Conservation (phyloP, 1,140 invertebrate genomes). For the Drosophila mauritiana region DNA sequence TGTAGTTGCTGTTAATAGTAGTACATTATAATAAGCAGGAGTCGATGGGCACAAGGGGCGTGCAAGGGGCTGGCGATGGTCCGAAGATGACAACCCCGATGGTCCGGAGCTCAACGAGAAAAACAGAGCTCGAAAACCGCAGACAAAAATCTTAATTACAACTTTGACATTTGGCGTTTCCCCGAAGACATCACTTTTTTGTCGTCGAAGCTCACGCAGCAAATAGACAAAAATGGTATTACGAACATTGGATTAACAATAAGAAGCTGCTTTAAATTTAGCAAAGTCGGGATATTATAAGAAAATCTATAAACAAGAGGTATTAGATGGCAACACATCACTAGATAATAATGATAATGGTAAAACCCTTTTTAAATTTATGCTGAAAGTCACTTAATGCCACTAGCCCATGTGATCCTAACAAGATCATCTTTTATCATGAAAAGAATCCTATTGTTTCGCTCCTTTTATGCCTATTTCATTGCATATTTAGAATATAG, state of each 20-base stretch:
- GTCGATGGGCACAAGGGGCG: background rate
- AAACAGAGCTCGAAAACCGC: conserved; percentile 9
- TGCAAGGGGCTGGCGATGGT: conserved; percentile 7
- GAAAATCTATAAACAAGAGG: background rate
- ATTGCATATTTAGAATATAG: no score
- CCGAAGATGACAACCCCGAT: conserved; percentile 42
- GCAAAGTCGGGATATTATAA: background rate
- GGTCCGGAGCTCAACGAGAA: conserved; percentile 13
- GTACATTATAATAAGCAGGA: conserved; percentile 45
- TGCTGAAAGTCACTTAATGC: no score
- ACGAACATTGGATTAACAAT: background rate
- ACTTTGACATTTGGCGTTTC: conserved; percentile 45
- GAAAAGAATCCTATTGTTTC: no score
- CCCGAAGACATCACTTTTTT: conserved; percentile 16
- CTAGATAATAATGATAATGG: no score
- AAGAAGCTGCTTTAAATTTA: background rate
- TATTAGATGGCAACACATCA: background rate
- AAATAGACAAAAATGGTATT: background rate
- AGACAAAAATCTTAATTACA: conserved; percentile 53
- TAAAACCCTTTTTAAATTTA: no score
- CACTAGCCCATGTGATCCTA: no score
- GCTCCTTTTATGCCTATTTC: no score
- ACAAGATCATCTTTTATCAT: no score
- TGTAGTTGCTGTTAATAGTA: conserved; percentile 51
- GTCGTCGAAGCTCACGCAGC: background rate